Evolutionary conservation across 2,113 vertebrate genomes (phyloP), one percentile per base, ranked within the genome.

Genomic region (Oreamnos americanus): DNA sequence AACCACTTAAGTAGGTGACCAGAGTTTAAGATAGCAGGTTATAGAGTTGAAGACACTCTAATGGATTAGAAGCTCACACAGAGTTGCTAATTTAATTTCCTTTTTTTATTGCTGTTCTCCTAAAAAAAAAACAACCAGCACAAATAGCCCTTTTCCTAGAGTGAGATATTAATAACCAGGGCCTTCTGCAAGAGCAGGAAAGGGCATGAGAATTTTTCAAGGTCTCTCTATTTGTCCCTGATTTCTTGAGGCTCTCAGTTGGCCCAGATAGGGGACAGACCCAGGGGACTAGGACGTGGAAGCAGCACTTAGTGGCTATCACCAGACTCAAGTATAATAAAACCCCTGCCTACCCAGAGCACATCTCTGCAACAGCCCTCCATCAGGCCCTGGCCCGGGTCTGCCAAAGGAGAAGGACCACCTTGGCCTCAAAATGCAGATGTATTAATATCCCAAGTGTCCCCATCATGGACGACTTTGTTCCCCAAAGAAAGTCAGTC

Each of bases 41-140:
- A 58, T 92, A n/a, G 94, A 94, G 88, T 62, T 97, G 58, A 97
- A 95, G 74, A 85, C 94, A 30, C 91, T 93, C 62, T 96, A 78
- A 96, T 97, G 95, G 97, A 58, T 97, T 86, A 96, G 89, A 95
- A 53, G 33, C 96, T 96, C 94, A 97, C 0, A 10, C 0, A 0
- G 90, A 97, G 95, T 95, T 98, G 94, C 96, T 98, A 97, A 96
- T 98, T 99, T 98, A 97, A 97, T 98, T 98, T 96, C 88, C 91
- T 97, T 96, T 64, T 87, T 53, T 97, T 96, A 95, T 96, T 98
- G 62, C 95, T 96, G 51, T 92, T 98, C 96, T 96, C 30, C 94
- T 97, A 90, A 58, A 30, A 53, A 74, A 9, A 55, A 76, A 76
- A 26, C 16, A 76, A 43, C 39, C 94, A 85, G 84, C 39, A 14